phyloP scores from a whole-genome alignment of 2,888 invertebrate species.

The Phanerotoma sp. region DNA sequence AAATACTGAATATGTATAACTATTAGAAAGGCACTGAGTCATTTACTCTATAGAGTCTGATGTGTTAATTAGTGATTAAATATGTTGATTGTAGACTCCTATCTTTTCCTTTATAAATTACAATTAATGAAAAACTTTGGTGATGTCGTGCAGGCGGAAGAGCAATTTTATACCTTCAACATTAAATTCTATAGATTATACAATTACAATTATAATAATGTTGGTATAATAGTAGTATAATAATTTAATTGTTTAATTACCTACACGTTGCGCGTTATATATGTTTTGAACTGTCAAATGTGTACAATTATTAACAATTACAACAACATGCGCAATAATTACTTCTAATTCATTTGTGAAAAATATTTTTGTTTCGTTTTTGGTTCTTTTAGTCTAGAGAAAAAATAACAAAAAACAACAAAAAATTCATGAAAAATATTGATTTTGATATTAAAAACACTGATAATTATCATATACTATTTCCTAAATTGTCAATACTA shows the following conservation, averaged over 20 bases:
- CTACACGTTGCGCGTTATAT: background rate
- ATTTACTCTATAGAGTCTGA: constrained; percentile 24
- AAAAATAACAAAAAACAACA: too few species aligned
- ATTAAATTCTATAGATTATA: constrained; percentile 5
- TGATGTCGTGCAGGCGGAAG: constrained; percentile 21
- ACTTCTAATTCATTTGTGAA: background rate
- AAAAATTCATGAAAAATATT: background rate
- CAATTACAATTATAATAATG: constrained; percentile 1
- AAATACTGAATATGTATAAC: constrained; percentile 44
- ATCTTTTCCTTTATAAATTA: constrained; percentile 14
- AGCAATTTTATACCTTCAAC: background rate
- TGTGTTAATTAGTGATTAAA: constrained; percentile 14
- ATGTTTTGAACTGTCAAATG: background rate
- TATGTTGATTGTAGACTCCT: background rate
- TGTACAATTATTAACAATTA: background rate
- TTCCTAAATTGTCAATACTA: background rate
- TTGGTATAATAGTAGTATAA: too few species aligned
- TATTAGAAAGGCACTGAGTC: constrained; percentile 47
- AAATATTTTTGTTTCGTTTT: background rate
- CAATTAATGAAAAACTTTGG: constrained; percentile 32
- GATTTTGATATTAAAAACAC: background rate
- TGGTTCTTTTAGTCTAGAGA: background rate
- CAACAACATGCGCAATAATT: background rate
- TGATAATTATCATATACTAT: background rate
- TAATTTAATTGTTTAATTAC: background rate